A percentile compares a stretch with the other conserved stretches of the same genome.
Conservation (phyloP, 2,888 invertebrate species). For the Pyrochroa serraticornis region DNA sequence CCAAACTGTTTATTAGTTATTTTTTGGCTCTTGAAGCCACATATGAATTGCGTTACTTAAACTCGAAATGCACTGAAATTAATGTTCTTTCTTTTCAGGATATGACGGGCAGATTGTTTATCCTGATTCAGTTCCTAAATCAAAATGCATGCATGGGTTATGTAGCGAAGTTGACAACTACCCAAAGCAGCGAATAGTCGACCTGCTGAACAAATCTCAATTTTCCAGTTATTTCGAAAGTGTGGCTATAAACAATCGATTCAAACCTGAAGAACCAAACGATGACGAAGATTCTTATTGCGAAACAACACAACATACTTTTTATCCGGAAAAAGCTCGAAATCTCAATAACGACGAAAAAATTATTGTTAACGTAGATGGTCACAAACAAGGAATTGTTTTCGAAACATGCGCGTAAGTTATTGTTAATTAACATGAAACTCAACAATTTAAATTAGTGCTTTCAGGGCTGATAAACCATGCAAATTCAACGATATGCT, state of each 20-base stretch:
- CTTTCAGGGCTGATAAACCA: conserved; percentile 34
- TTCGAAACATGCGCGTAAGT: conserved; percentile 73
- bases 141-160: conserved; percentile 39
- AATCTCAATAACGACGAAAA: conserved; percentile 67
- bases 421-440: neutral
- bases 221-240: conserved; percentile 35
- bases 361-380: conserved; percentile 68
- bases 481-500: conserved; percentile 50
- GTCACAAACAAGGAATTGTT: conserved; percentile 71
- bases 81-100: neutral
- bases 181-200: conserved; percentile 51
- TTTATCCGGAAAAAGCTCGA: conserved; percentile 66
- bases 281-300: conserved; percentile 43
- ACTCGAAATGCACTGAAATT: neutral
- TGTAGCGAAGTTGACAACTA: conserved; percentile 58
- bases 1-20: too few relatives aligned
- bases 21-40: too few relatives aligned
- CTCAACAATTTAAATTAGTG: conserved; percentile 11
- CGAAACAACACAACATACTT: conserved; percentile 56
- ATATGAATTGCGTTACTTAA: neutral
- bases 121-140: conserved; percentile 7
- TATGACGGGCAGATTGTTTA: conserved; percentile 12
- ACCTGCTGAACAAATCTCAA: conserved; percentile 34
- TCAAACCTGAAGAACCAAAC: conserved; percentile 16
- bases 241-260: conserved; percentile 28